Percentiles rank a stretch among this genome's conserved stretches.
Evolutionary conservation across 2,888 invertebrate species (phyloP).

Genomic region (Cosmorhoe ocellata): DNA sequence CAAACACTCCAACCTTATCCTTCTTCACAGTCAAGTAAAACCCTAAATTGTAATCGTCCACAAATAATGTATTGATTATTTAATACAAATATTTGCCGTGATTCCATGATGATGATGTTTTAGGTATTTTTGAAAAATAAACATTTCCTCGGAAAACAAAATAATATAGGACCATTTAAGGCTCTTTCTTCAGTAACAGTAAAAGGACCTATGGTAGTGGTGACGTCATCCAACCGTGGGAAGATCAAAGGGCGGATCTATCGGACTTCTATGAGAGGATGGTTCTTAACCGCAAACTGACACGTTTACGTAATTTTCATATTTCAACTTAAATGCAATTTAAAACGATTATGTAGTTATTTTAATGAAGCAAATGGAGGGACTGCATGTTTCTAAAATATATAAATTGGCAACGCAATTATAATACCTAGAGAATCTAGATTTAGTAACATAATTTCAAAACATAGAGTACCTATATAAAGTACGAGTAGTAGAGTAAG

Average conservation of each 20-base stretch:
- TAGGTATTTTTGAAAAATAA: too few species aligned
- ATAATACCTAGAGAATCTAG: background rate
- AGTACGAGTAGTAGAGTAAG: too few species aligned
- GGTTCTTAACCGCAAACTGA: conserved; percentile 45
- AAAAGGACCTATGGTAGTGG: conserved; percentile 18
- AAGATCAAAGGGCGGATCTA: conserved; percentile 65
- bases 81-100: too few species aligned
- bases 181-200: background rate
- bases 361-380: conserved; percentile 30
- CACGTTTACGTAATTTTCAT: conserved; percentile 47
- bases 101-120: too few species aligned
- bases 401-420: conserved; percentile 6
- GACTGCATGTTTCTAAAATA: conserved; percentile 12
- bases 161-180: too few species aligned
- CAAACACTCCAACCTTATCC: too few species aligned
- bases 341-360: conserved; percentile 42
- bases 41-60: too few species aligned
- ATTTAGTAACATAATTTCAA: too few species aligned
- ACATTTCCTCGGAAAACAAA: too few species aligned
- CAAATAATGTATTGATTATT: too few species aligned
- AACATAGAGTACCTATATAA: too few species aligned
- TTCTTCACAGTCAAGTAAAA: too few species aligned
- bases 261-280: conserved; percentile 51
- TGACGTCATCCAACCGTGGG: conserved; percentile 50
- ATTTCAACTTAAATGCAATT: conserved; percentile 43